Evolutionary conservation across 2,113 vertebrate species (phyloP).

Genomic region (Rissa tridactyla): DNA sequence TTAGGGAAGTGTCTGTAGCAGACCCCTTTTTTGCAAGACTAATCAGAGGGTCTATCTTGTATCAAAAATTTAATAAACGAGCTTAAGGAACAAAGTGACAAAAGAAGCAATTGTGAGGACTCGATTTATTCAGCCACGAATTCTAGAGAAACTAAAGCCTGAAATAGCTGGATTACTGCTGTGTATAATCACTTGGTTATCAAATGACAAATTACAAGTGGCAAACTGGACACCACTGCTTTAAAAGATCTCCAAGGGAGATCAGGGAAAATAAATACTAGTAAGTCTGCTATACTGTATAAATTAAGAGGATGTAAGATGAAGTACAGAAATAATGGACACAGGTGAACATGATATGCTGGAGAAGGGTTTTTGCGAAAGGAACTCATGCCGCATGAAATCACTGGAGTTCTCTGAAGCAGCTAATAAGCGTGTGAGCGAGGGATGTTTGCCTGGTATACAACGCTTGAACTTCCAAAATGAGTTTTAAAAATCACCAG

Average conservation of each 20-base stretch:
- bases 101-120: background rate
- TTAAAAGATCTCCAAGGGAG: background rate
- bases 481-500: background rate
- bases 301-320: background rate
- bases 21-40: background rate
- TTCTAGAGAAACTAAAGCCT: background rate
- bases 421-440: background rate
- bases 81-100: background rate
- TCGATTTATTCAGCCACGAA: background rate
- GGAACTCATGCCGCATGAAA: background rate
- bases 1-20: background rate
- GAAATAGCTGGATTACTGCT: background rate
- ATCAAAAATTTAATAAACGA: background rate
- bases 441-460: background rate
- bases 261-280: background rate
- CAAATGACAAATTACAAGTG: background rate
- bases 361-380: background rate
- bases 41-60: background rate
- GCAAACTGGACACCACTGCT: background rate
- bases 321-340: background rate
- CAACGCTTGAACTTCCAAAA: background rate
- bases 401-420: background rate
- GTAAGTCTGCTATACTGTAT: background rate
- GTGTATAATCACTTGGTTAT: background rate
- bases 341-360: background rate